A percentile compares a stretch with the other conserved stretches of the same genome.
These are phyloP conservation scores for Noturus placidus DNA, from an alignment of 2,113 vertebrate genomes.

Conservation along the genomic window DNA sequence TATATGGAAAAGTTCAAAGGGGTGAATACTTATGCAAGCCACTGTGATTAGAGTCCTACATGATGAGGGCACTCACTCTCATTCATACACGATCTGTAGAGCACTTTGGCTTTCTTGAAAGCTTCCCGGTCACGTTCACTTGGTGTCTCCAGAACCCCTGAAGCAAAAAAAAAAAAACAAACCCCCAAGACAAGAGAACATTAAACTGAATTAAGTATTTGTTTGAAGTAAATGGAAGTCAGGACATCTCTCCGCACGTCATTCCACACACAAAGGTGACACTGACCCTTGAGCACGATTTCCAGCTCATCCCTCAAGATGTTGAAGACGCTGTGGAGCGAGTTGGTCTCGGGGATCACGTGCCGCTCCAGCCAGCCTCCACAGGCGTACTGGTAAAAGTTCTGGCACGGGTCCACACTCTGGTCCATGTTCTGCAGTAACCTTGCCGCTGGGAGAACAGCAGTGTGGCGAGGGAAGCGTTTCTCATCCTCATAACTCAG, in stretches of 20 bases:
- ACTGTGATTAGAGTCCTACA: neutral
- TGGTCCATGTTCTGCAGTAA: slow-evolving; percentile 93
- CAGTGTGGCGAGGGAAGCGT: neutral
- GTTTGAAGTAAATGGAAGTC: neutral
- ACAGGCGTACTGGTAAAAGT: slow-evolving; percentile 95
- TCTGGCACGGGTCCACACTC: slow-evolving; percentile 80
- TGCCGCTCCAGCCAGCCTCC: slow-evolving; percentile 90
- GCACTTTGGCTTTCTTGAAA: slow-evolving; percentile 86
- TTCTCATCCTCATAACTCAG: neutral
- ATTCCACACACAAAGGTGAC: slow-evolving; percentile 34
- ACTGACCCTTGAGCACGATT: slow-evolving; percentile 90
- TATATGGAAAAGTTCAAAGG: neutral
- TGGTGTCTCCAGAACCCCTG: slow-evolving; percentile 86
- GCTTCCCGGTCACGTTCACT: slow-evolving; percentile 80
- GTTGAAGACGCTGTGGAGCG: slow-evolving; percentile 92
- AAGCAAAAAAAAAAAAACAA: neutral
- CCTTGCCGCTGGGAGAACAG: slow-evolving; percentile 77
- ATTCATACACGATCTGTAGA: slow-evolving; percentile 95
- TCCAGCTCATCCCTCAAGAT: slow-evolving; percentile 90
- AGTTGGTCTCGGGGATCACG: slow-evolving; percentile 93
- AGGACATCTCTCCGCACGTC: neutral
- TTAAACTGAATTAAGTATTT: neutral
- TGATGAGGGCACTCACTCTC: slow-evolving; percentile 79
- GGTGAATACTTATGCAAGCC: neutral
- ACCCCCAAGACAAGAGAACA: neutral